These are phyloP conservation scores for Darevskia nairensis DNA, from an alignment of 2,797 vertebrate species.

Conservation along the genomic window DNA sequence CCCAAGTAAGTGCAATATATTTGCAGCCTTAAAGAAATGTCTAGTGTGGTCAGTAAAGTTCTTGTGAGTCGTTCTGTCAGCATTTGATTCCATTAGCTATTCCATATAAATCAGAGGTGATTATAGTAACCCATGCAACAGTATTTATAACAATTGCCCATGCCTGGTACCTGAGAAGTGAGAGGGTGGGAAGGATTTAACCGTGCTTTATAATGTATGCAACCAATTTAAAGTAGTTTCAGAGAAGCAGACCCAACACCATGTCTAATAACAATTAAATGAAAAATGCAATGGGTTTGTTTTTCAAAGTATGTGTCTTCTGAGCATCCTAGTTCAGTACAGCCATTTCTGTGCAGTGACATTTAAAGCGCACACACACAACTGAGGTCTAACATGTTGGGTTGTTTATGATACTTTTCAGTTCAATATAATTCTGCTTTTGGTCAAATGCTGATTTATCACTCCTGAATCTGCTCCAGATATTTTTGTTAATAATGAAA, in stretches of 20 bases:
- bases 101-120: neutral
- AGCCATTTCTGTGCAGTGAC: neutral
- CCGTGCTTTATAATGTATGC: too few relatives aligned
- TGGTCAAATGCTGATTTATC: slow-evolving; percentile 44
- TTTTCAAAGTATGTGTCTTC: neutral
- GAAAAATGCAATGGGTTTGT: neutral
- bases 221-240: too few relatives aligned
- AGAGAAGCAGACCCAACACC: neutral
- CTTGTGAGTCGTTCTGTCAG: neutral
- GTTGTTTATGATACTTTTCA: slow-evolving; percentile 46
- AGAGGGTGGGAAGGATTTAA: too few relatives aligned
- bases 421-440: slow-evolving; percentile 4
- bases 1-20: neutral
- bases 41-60: neutral
- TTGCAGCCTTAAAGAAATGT: neutral
- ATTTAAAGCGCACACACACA: slow-evolving; percentile 35
- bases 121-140: neutral
- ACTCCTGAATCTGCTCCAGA: slow-evolving; percentile 44
- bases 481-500: neutral
- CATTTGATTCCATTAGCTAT: neutral
- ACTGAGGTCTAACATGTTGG: slow-evolving; percentile 47
- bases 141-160: neutral
- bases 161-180: neutral
- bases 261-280: neutral
- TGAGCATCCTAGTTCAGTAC: slow-evolving; percentile 31